Evolutionary conservation across 2,797 vertebrate genomes (phyloP), one percentile per base, ranked within the genome.

Genomic region (Anabacerthia variegaticeps): DNA sequence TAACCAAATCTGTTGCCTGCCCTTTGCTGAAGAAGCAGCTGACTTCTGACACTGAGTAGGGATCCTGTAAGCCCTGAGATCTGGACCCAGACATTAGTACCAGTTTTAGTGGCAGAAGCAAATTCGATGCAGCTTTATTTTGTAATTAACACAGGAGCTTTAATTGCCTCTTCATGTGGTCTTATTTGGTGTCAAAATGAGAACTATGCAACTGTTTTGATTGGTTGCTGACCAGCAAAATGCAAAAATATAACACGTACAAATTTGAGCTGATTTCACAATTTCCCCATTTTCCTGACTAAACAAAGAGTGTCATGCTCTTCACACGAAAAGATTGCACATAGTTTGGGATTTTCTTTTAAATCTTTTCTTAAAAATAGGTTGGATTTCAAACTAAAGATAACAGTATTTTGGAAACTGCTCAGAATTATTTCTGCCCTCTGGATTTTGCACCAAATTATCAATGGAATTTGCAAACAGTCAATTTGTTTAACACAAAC

Each of bases 271-370:
- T 27, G 39, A 26, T 61, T 74, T 78, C 43, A 54, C 14, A 30
- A 67, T 72, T 76, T 48, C 44, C 26, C 12, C 4, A 12, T 73
- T 73, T 73, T 54, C 30, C 30, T 16, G 8, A 52, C 15, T 37
- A 41, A 73, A 12, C 0, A 0, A 69, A 30, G 34, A 52, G 23
- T 0, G 1, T 10, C 2, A 1, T 3, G 10, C 19, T 68, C 9
- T n/a, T 61, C 44, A 44, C 0, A 0, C 43, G 30, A 52, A 48
- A 59, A n/a, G 23, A 61, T 0, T 59, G 17, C 32, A 26, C 0
- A 7, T 19, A 15, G 14, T 10, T 21, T 65, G 22, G 24, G 26
- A 14, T 65, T 76, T 73, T n/a, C 28, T 68, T 79, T 85, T 18
- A 49, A 76, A 23, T 4, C 3, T 23, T 66, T 61, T 44, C 55